These are phyloP conservation scores for Antechinus flavipes DNA, from an alignment of 2,113 vertebrate species.

Conservation along the genomic window DNA sequence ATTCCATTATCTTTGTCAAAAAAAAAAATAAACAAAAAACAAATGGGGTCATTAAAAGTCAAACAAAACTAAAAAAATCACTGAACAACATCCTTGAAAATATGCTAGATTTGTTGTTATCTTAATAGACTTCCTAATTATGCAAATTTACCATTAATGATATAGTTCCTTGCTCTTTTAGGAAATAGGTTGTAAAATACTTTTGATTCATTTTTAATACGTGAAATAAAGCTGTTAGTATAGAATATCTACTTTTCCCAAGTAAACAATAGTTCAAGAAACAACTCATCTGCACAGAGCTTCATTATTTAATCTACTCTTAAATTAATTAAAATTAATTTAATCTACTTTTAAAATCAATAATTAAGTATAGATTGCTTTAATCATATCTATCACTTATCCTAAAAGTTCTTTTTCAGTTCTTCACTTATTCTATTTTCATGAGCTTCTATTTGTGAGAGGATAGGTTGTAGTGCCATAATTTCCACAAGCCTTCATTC, in stretches of 20 bases:
- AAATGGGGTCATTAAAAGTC: too few species aligned
- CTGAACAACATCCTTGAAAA: conserved; percentile 10
- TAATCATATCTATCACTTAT: conserved; percentile 16
- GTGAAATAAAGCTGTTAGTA: conserved; percentile 49
- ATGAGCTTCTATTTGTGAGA: conserved; percentile 2
- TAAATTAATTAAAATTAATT: conserved; percentile 10
- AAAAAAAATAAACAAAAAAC: too few species aligned
- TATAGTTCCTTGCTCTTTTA: conserved; percentile 57
- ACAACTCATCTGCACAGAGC: conserved; percentile 28
- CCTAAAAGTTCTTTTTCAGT: neutral
- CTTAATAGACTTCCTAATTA: conserved; percentile 62
- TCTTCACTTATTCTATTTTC: conserved; percentile 9
- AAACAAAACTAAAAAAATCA: too few species aligned
- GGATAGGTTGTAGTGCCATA: neutral
- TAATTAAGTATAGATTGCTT: conserved; percentile 31
- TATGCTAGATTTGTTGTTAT: conserved; percentile 33
- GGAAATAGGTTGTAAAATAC: conserved; percentile 44
- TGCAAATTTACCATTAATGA: conserved; percentile 29
- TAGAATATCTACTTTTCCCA: conserved; percentile 35
- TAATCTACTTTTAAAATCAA: conserved; percentile 23
- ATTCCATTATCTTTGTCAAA: too few species aligned
- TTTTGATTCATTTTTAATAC: conserved; percentile 52
- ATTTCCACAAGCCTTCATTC: neutral
- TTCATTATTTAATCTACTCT: conserved; percentile 14
- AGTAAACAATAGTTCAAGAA: conserved; percentile 53